A percentile compares a stretch with the other conserved stretches of the same genome.
Evolutionary conservation across 2,797 vertebrate species (phyloP).

Genomic region (Astyanax mexicanus): DNA sequence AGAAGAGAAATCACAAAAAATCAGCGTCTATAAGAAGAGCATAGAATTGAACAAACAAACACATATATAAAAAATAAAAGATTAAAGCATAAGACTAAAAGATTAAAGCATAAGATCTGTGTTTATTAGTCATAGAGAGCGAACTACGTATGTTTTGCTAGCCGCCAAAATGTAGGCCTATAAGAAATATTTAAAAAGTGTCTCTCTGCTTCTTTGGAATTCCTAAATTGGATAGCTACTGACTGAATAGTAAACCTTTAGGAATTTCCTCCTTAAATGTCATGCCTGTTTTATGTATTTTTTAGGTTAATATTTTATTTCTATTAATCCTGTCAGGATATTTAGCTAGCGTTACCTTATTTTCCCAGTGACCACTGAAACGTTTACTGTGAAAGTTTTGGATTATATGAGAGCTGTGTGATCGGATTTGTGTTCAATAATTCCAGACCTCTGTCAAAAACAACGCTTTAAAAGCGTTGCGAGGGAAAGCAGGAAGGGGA

Average conservation of each 20-base stretch:
- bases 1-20: not conserved
- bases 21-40: not conserved
- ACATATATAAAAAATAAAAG: not conserved
- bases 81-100: too few relatives aligned
- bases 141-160: too few relatives aligned
- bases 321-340: not conserved
- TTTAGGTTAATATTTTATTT: too few relatives aligned
- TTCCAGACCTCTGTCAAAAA: conserved; percentile 49
- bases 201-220: too few relatives aligned
- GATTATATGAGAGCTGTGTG: conserved; percentile 7
- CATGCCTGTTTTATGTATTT: too few relatives aligned
- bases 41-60: not conserved
- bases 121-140: too few relatives aligned
- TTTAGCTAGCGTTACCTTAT: not conserved
- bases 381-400: conserved; percentile 10
- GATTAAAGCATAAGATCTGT: too few relatives aligned
- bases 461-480: conserved; percentile 39
- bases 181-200: too few relatives aligned
- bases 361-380: conserved; percentile 32
- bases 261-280: too few relatives aligned
- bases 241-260: too few relatives aligned
- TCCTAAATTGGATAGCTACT: too few relatives aligned
- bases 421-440: conserved; percentile 48
- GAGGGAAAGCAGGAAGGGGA: conserved; percentile 52
- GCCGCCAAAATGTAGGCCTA: too few relatives aligned